A percentile compares a stretch with the other conserved stretches of the same genome.
phyloP scores from a whole-genome alignment of 2,113 vertebrate species.

The Clarias magur region DNA sequence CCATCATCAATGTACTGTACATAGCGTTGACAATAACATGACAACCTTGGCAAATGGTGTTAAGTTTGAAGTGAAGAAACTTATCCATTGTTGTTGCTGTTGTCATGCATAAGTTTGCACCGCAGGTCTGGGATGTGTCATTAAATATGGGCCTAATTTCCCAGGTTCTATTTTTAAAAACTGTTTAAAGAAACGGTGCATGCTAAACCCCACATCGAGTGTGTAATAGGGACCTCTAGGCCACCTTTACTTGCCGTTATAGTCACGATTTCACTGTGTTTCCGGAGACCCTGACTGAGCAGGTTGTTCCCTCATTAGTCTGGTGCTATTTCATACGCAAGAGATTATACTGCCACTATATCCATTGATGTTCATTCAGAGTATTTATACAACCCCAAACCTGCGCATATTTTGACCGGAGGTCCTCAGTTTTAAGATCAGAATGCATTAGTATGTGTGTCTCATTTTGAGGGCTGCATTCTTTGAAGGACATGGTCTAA shows the following conservation, averaged over 20 bases:
- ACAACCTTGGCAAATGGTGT: background rate
- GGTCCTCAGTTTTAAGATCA: background rate
- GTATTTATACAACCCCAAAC: background rate
- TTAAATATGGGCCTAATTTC: background rate
- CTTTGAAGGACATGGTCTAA: too few relatives aligned
- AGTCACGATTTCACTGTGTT: background rate
- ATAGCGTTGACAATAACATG: background rate
- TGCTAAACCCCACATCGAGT: background rate
- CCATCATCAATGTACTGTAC: background rate
- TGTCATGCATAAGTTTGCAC: background rate
- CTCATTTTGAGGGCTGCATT: background rate
- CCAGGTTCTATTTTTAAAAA: background rate
- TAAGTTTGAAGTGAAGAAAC: background rate
- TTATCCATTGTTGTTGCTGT: background rate
- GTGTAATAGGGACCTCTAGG: background rate
- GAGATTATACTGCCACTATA: background rate
- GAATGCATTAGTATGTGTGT: background rate
- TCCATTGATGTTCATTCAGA: background rate
- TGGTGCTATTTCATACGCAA: background rate
- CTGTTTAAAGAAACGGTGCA: constrained; percentile 1
- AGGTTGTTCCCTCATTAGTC: background rate
- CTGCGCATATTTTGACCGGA: background rate
- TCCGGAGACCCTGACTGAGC: background rate
- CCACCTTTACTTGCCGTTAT: background rate
- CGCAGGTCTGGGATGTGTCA: background rate